Conservation (phyloP, 1,140 invertebrate genomes). For the Cotesia typhae region DNA sequence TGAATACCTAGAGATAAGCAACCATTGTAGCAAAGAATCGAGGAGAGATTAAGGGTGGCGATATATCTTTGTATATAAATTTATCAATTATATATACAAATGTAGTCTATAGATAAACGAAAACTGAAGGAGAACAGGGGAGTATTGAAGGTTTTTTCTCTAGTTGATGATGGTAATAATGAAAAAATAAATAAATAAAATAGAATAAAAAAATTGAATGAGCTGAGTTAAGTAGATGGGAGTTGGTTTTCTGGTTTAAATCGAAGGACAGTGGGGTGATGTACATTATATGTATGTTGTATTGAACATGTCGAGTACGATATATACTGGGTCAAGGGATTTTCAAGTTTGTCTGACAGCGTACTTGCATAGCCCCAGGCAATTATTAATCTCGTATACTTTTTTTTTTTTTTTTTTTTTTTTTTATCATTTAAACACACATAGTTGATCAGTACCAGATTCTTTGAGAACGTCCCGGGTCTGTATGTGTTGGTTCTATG, state of each 20-base stretch:
- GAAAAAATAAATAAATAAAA: slow-evolving; percentile 17
- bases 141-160: slow-evolving; percentile 14
- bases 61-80: slow-evolving; percentile 21
- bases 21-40: background rate
- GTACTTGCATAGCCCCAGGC: slow-evolving; percentile 23
- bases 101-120: slow-evolving; percentile 9
- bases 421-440: slow-evolving; percentile 9
- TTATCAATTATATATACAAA: slow-evolving; percentile 20
- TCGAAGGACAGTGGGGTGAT: slow-evolving; percentile 32
- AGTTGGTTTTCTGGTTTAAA: slow-evolving; percentile 28
- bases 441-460: background rate
- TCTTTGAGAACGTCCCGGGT: slow-evolving; percentile 14
- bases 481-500: background rate
- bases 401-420: slow-evolving; percentile 4
- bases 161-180: slow-evolving; percentile 11
- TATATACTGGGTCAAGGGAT: slow-evolving; percentile 40
- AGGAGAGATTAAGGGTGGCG: background rate
- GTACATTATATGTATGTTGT: slow-evolving; percentile 23
- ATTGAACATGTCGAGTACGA: slow-evolving; percentile 24
- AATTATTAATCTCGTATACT: slow-evolving; percentile 2
- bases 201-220: slow-evolving; percentile 1
- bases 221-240: background rate
- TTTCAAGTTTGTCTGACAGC: slow-evolving; percentile 34
- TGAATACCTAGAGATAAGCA: background rate
- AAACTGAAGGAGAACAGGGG: slow-evolving; percentile 15